phyloP scores from a whole-genome alignment of 2,113 vertebrate species.

The Poeciliopsis occidentalis region DNA sequence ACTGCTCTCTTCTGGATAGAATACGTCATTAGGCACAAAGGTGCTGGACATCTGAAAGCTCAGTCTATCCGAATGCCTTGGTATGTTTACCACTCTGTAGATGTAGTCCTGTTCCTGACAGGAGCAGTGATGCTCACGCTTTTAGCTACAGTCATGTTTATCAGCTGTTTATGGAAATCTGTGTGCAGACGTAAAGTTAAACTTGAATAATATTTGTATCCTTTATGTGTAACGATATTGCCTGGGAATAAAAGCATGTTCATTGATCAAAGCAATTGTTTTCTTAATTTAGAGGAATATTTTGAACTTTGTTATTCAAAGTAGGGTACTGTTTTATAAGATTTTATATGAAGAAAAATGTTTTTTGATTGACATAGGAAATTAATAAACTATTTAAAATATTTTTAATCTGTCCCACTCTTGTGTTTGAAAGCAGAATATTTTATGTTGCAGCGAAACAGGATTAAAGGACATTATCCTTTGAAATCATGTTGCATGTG shows the following conservation, averaged over 20 bases:
- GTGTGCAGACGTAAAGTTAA: constrained; percentile 57
- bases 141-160: neutral
- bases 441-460: neutral
- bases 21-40: constrained; percentile 81
- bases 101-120: constrained; percentile 61
- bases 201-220: constrained; percentile 40
- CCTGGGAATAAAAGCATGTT: neutral
- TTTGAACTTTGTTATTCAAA: neutral
- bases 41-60: constrained; percentile 74
- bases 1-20: constrained; percentile 80
- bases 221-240: neutral
- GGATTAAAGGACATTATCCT: no score
- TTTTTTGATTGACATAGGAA: no score
- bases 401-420: neutral
- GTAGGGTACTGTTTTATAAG: neutral
- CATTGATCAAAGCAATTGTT: no score
- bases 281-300: neutral
- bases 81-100: constrained; percentile 75
- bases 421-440: neutral
- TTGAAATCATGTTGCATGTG: no score
- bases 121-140: constrained; percentile 32
- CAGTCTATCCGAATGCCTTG: constrained; percentile 74
- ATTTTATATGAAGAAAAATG: neutral
- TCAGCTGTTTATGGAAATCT: constrained; percentile 51
- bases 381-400: neutral